Evolutionary conservation across 2,113 vertebrate genomes (phyloP).

Genomic region (Malurus melanocephalus): DNA sequence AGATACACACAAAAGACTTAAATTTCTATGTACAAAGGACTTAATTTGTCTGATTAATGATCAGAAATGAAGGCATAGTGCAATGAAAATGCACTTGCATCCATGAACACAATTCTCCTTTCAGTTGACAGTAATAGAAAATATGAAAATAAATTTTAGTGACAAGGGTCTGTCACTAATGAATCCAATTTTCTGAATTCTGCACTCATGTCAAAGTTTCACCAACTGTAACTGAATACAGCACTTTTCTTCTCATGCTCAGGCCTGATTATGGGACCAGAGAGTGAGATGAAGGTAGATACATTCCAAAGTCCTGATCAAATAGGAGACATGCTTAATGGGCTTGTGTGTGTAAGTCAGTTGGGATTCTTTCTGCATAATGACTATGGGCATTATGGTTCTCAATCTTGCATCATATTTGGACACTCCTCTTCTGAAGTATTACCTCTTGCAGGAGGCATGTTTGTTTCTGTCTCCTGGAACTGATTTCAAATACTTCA

Average conservation of each 20-base stretch:
- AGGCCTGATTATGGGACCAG: not conserved
- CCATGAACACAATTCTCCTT: not conserved
- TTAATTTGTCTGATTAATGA: not conserved
- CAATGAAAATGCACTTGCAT: not conserved
- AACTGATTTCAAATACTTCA: not conserved
- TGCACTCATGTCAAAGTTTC: not conserved
- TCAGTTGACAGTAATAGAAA: not conserved
- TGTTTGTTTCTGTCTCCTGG: not conserved
- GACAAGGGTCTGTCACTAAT: not conserved
- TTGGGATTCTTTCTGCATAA: not conserved
- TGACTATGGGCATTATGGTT: not conserved
- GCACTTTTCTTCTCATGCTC: not conserved
- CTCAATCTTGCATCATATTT: not conserved
- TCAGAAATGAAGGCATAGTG: not conserved
- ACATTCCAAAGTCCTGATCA: not conserved
- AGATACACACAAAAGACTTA: not conserved
- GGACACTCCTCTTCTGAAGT: not conserved
- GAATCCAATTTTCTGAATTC: not conserved
- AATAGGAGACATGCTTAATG: not conserved
- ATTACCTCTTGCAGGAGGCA: not conserved
- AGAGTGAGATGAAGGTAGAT: not conserved
- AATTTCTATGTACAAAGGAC: not conserved
- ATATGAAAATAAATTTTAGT: not conserved
- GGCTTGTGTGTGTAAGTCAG: not conserved
- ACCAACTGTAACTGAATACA: not conserved